Evolutionary conservation across 2,888 invertebrate species (phyloP), one percentile per base, ranked within the genome.

Genomic region (Ypsolopha sequella): DNA sequence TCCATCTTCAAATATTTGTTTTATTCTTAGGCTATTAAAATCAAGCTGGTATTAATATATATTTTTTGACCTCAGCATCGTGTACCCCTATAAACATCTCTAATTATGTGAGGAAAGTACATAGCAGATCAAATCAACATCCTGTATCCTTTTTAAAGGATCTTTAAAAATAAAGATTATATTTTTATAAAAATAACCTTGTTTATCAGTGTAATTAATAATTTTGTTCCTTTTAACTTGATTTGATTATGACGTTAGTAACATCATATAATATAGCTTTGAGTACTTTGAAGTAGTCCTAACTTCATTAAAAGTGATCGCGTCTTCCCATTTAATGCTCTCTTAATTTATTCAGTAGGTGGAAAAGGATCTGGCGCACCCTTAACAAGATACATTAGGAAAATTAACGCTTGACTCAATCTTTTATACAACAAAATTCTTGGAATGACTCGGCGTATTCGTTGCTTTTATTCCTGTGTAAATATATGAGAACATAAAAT

Each of bases 381-480:
- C 70, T 70, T 73, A 79, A 79, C 73, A 74, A 75, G 76, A 71
- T 76, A 75, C 73, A 80, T 80, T 79, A 77, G 73, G 74, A 76
- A 76, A 80, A 80, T 80, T 80, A 80, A 73, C 76, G 74, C 73
- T 72, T 68, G 68, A 67, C 71, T 74, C 68, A 62, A 59, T 71
- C 66, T 67, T 68, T 43, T 41, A 74, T 73, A 73, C 73, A 67
- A 65, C 65, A 65, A 68, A 71, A 73, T 68, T 68, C 68, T 72
- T 74, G 77, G 79, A 80, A 79, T 79, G 72, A 70, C 66, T 66
- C 72, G 51, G 51, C 43, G 43, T 43, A 43, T 43, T 43, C 43
- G 43, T 1, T 13, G 13, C 43, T 14, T 24, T 14, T 43, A 24
- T 24, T 24, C 24, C 24, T 4, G 24, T 2, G 24, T 24, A 24